A percentile compares a stretch with the other conserved stretches of the same genome.
These are phyloP conservation scores for Bryconaethiops microstoma DNA, from an alignment of 2,797 vertebrate genomes.

Conservation along the genomic window DNA sequence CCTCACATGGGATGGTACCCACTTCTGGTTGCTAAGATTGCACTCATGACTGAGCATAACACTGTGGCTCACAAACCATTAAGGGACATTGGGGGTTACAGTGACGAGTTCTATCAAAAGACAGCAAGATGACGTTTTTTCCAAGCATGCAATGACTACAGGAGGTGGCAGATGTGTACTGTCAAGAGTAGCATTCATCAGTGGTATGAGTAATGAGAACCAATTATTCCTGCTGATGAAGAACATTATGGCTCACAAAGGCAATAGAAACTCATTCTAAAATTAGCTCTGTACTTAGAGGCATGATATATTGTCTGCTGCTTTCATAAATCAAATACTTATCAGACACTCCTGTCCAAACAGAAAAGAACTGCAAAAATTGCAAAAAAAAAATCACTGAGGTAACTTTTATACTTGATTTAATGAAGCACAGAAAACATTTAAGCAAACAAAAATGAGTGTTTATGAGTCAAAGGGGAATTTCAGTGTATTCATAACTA, in stretches of 20 bases:
- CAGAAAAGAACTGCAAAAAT: background rate
- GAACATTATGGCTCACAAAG: slow-evolving; percentile 4
- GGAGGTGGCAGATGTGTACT: slow-evolving; percentile 29
- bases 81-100: background rate
- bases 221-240: slow-evolving; percentile 12
- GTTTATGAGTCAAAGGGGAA: background rate
- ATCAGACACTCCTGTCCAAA: background rate
- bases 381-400: background rate
- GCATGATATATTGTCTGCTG: slow-evolving; percentile 12
- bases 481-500: too few species aligned
- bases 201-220: slow-evolving; percentile 16
- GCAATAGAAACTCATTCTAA: background rate
- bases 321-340: slow-evolving; percentile 17
- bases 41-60: background rate
- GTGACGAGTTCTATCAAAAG: background rate
- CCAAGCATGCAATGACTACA: slow-evolving; percentile 1
- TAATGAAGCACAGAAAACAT: background rate
- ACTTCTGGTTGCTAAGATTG: background rate
- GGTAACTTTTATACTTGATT: background rate
- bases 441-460: background rate
- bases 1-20: background rate
- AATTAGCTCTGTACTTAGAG: slow-evolving; percentile 15
- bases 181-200: slow-evolving; percentile 28
- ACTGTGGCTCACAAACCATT: background rate
- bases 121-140: slow-evolving; percentile 22